Evolutionary conservation across 2,797 vertebrate genomes (phyloP).

Genomic region (Mastacembelus armatus): DNA sequence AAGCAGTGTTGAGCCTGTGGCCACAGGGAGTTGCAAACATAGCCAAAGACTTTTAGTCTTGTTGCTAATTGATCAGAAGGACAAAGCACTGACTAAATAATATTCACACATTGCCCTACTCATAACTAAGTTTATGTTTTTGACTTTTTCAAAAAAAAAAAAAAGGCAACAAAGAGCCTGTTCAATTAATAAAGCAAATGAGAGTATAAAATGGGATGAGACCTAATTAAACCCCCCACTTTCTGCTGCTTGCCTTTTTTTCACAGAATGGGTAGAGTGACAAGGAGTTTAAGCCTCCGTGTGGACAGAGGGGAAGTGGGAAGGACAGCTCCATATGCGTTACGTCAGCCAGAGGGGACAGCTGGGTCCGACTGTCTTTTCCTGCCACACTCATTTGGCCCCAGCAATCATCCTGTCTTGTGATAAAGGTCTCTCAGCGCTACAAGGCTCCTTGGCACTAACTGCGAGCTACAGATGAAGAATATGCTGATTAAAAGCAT

Average conservation of each 20-base stretch:
- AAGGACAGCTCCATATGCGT: constrained; percentile 81
- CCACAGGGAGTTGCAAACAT: too few relatives aligned
- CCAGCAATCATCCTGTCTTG: constrained; percentile 79
- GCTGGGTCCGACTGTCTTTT: constrained; percentile 77
- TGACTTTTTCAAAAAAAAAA: not conserved
- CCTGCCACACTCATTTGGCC: constrained; percentile 83
- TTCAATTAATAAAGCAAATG: constrained; percentile 73
- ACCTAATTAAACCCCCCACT: constrained; percentile 66
- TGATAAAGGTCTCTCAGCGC: constrained; percentile 85
- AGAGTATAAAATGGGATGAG: constrained; percentile 70
- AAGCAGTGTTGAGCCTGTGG: too few relatives aligned
- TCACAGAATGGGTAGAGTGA: constrained; percentile 63
- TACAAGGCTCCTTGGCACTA: constrained; percentile 82
- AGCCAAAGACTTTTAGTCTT: too few relatives aligned
- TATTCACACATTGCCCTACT: too few relatives aligned
- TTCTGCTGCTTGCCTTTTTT: constrained; percentile 53
- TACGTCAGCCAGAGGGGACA: constrained; percentile 74
- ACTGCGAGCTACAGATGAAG: constrained; percentile 77
- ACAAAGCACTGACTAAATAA: too few relatives aligned
- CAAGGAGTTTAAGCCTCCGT: constrained; percentile 69
- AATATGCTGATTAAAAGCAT: constrained; percentile 79
- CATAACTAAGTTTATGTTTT: too few relatives aligned
- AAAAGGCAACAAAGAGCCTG: too few relatives aligned
- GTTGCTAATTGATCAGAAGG: too few relatives aligned
- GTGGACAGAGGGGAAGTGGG: constrained; percentile 73